Evolutionary conservation across 2,888 invertebrate genomes (phyloP), one percentile per base, ranked within the genome.

Genomic region (Petrophora chlorosata): DNA sequence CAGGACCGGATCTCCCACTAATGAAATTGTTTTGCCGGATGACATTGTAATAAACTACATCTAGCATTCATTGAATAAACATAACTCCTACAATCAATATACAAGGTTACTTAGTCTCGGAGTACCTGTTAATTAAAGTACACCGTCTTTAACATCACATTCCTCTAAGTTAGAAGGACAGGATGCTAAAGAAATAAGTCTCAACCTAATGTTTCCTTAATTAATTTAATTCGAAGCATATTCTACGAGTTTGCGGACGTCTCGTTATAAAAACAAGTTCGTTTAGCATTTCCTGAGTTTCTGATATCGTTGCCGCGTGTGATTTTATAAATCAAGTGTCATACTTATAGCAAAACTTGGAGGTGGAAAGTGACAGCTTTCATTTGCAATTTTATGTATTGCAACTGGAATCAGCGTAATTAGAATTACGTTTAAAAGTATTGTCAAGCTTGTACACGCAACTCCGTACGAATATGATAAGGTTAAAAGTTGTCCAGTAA

Each of bases 141-240:
- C 25, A 26, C 2, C 9, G 1, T 10, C 9, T 32, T 28, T 28
- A 17, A 8, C 14, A 29, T 14, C n/a, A n/a, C n/a, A 12, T 30
- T 23, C 16, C n/a, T 2, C 3, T 12, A 5, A 30, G 8, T 30
- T 13, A 44, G 16, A 30, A 25, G 22, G 33, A 29, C 46, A 34
- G 40, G 46, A 47, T 32, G 22, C n/a, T 41, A 14, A 41, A 29
- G 28, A 40, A 40, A 47, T 29, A 39, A 33, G 14, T 8, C 16
- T 32, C n/a, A 8, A n/a, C 17, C 19, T 29, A 46, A 15, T 12
- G 34, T 30, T 41, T 41, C 30, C 30, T 34, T 30, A 15, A 35
- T 47, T 35, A 17, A 25, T 29, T 40, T 7, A 13, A 29, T 46
- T 17, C 19, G 12, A 33, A 19, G 19, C 8, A 14, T 17, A 14